Percentiles rank a stretch among this genome's conserved stretches.
Conservation (phyloP, 2,888 invertebrate genomes). For the Colostygia pectinataria region DNA sequence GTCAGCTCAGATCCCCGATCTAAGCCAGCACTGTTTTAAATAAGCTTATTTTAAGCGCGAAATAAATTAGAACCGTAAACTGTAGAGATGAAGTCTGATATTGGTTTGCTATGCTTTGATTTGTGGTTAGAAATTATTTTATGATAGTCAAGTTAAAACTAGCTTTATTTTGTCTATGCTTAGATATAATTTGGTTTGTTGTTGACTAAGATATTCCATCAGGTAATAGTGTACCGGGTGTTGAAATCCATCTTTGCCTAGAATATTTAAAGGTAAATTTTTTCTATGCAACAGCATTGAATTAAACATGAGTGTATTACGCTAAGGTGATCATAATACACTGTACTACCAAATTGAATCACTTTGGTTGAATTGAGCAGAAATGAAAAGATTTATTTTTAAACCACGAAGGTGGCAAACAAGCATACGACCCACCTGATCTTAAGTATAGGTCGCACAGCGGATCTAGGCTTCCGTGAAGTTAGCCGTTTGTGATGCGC, state of each 20-base stretch:
- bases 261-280: constrained; percentile 6
- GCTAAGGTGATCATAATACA: no score
- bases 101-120: neutral
- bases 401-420: no score
- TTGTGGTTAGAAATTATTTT: constrained; percentile 1
- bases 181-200: neutral
- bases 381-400: no score
- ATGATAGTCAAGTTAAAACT: neutral
- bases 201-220: constrained; percentile 3
- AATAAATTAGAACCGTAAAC: neutral
- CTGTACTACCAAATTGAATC: no score
- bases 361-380: no score
- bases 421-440: no score
- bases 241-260: constrained; percentile 22
- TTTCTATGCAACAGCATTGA: no score
- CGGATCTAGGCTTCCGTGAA: no score
- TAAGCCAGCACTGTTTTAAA: constrained; percentile 23
- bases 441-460: no score
- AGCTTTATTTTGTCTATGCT: neutral
- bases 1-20: constrained; percentile 27
- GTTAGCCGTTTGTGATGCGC: no score
- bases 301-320: constrained; percentile 11
- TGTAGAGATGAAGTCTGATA: neutral
- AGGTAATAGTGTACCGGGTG: constrained; percentile 19
- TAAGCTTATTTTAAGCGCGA: constrained; percentile 1